A percentile compares a stretch with the other conserved stretches of the same genome.
phyloP scores from a whole-genome alignment of 1,140 invertebrate genomes.

The Heliothis subflexa region DNA sequence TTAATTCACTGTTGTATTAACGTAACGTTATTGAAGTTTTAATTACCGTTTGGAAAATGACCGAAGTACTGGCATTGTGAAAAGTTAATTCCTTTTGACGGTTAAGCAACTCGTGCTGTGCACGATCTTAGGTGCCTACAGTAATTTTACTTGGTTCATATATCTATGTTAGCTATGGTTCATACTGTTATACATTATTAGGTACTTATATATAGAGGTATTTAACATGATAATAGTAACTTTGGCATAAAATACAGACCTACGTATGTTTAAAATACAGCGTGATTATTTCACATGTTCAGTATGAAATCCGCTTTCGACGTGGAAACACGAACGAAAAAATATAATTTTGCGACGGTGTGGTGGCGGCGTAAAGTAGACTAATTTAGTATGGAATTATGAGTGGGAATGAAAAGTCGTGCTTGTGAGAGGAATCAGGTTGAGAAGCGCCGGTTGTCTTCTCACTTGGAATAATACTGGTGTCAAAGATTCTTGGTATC shows the following conservation, averaged over 20 bases:
- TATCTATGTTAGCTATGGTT: neutral
- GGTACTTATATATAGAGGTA: neutral
- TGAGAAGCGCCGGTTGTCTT: conserved; percentile 56
- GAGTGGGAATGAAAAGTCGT: conserved; percentile 58
- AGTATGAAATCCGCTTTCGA: conserved; percentile 22
- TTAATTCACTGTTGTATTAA: conserved; percentile 22
- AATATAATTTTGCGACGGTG: neutral
- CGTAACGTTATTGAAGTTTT: conserved; percentile 34
- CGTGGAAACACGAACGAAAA: conserved; percentile 26
- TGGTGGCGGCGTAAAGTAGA: neutral
- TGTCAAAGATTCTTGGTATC: conserved; percentile 64
- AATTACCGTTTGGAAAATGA: conserved; percentile 39
- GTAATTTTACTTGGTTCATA: conserved; percentile 23
- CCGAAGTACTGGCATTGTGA: conserved; percentile 36
- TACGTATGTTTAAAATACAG: conserved; percentile 2
- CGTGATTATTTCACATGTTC: conserved; percentile 22
- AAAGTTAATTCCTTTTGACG: conserved; percentile 42
- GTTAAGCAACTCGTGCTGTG: conserved; percentile 31
- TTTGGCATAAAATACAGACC: neutral
- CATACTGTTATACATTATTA: no score
- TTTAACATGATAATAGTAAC: conserved; percentile 17
- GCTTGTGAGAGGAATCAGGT: conserved; percentile 57
- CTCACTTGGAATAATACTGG: conserved; percentile 45
- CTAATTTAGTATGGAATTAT: conserved; percentile 36
- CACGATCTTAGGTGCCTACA: neutral